phyloP scores from a whole-genome alignment of 2,113 vertebrate genomes.

The Zingel zingel region DNA sequence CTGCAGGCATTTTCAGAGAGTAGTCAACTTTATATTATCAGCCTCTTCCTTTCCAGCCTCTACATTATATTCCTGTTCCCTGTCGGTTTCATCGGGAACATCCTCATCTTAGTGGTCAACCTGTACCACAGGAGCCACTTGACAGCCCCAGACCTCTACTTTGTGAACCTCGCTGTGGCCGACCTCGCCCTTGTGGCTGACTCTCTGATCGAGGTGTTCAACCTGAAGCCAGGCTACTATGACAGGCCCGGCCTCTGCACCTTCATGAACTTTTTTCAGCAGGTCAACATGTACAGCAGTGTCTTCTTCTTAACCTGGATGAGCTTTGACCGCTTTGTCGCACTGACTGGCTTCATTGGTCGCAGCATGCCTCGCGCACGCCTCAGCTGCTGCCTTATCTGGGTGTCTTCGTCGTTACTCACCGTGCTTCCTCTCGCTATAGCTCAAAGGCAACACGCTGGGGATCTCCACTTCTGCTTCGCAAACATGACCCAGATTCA shows the following conservation, averaged over 20 bases:
- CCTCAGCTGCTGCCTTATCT: slow-evolving; percentile 91
- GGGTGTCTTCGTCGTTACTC: slow-evolving; percentile 87
- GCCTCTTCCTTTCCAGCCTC: slow-evolving; percentile 89
- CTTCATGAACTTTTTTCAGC: slow-evolving; percentile 94
- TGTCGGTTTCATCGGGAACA: slow-evolving; percentile 91
- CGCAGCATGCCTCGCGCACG: slow-evolving; percentile 83
- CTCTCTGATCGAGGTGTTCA: slow-evolving; percentile 95
- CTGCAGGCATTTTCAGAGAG: slow-evolving; percentile 66
- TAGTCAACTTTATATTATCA: slow-evolving; percentile 83
- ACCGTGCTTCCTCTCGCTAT: slow-evolving; percentile 89
- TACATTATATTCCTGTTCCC: slow-evolving; percentile 92
- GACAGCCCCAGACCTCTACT: slow-evolving; percentile 91
- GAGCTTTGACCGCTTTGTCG: slow-evolving; percentile 93
- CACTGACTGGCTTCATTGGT: slow-evolving; percentile 85
- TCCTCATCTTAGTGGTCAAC: slow-evolving; percentile 92
- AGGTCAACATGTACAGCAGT: slow-evolving; percentile 97
- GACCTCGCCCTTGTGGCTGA: slow-evolving; percentile 92
- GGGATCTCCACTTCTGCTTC: slow-evolving; percentile 91
- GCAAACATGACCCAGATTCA: slow-evolving; percentile 91
- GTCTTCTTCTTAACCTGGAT: slow-evolving; percentile 97
- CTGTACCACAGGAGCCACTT: slow-evolving; percentile 87
- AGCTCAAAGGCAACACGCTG: slow-evolving; percentile 87
- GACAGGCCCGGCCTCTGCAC: slow-evolving; percentile 90
- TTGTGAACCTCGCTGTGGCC: slow-evolving; percentile 90
- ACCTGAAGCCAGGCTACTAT: slow-evolving; percentile 90